A percentile compares a stretch with the other conserved stretches of the same genome.
phyloP scores from a whole-genome alignment of 2,113 vertebrate genomes.

The Coregonus clupeaformis region DNA sequence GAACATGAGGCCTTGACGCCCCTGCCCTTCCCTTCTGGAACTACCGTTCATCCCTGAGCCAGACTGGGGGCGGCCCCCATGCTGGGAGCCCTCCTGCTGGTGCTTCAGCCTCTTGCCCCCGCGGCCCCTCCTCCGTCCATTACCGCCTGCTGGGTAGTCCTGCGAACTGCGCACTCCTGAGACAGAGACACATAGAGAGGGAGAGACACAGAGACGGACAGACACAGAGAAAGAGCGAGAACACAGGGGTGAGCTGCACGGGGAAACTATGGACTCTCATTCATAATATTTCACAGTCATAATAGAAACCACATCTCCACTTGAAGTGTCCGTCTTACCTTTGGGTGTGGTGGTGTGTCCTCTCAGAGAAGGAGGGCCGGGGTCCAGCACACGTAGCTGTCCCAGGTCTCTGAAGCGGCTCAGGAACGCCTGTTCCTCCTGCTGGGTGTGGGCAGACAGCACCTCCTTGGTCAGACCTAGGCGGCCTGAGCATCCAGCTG shows the following conservation, averaged over 20 bases:
- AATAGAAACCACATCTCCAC: no score
- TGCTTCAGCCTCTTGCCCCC: slow-evolving; percentile 83
- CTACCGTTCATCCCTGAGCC: background rate
- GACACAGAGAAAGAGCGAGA: background rate
- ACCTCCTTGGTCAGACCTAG: slow-evolving; percentile 90
- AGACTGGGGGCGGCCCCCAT: slow-evolving; percentile 24
- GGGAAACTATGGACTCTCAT: background rate
- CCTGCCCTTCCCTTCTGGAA: background rate
- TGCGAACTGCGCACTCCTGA: slow-evolving; percentile 73
- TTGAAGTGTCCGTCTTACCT: slow-evolving; percentile 52
- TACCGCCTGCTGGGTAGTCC: slow-evolving; percentile 67
- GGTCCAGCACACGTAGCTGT: slow-evolving; percentile 78
- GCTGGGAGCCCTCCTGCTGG: slow-evolving; percentile 69
- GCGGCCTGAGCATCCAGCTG: slow-evolving; percentile 49
- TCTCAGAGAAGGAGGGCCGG: slow-evolving; percentile 40
- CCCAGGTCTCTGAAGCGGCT: slow-evolving; percentile 84
- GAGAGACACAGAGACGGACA: background rate
- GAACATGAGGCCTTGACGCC: background rate
- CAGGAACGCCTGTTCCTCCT: slow-evolving; percentile 88
- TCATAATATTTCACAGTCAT: background rate
- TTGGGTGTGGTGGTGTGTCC: slow-evolving; percentile 50
- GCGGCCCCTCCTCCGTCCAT: slow-evolving; percentile 72
- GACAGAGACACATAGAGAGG: background rate
- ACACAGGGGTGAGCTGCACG: background rate
- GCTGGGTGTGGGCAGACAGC: slow-evolving; percentile 87